Evolutionary conservation across 2,113 vertebrate genomes (phyloP).

Genomic region (Lepus americanus): DNA sequence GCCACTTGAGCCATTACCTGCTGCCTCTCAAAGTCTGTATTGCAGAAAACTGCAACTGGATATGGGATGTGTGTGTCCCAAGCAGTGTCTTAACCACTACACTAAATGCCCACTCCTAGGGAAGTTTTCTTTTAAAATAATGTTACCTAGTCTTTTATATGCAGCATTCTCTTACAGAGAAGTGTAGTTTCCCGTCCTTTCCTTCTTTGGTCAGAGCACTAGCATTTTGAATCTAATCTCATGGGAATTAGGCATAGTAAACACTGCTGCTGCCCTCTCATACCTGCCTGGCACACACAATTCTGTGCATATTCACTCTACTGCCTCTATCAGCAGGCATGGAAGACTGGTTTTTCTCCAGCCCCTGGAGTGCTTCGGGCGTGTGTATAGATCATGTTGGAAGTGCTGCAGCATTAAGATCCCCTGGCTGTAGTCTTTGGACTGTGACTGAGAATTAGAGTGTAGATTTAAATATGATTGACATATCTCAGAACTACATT

Average conservation of each 20-base stretch:
- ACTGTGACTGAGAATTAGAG: not conserved
- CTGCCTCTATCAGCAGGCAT: too few species aligned
- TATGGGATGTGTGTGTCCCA: too few species aligned
- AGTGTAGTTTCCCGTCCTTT: not conserved
- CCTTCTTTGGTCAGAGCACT: not conserved
- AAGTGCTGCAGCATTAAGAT: not conserved
- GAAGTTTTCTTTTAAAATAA: constrained; percentile 5
- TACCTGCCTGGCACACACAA: not conserved
- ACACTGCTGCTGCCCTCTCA: not conserved
- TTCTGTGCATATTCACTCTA: not conserved
- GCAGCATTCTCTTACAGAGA: not conserved
- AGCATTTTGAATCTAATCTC: not conserved
- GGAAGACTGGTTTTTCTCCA: not conserved
- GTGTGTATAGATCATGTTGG: rapidly evolving
- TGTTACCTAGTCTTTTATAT: not conserved
- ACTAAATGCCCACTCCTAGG: too few species aligned
- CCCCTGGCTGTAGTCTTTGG: not conserved
- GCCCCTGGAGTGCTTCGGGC: too few species aligned
- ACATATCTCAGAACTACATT: not conserved
- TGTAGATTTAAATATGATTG: not conserved
- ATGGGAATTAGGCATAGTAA: not conserved
- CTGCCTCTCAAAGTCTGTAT: too few species aligned
- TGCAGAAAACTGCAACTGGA: too few species aligned
- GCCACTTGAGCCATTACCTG: too few species aligned
- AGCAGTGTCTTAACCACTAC: too few species aligned